Evolutionary conservation across 1,140 invertebrate genomes (phyloP), one percentile per base, ranked within the genome.

Genomic region (Diorhabda carinulata): DNA sequence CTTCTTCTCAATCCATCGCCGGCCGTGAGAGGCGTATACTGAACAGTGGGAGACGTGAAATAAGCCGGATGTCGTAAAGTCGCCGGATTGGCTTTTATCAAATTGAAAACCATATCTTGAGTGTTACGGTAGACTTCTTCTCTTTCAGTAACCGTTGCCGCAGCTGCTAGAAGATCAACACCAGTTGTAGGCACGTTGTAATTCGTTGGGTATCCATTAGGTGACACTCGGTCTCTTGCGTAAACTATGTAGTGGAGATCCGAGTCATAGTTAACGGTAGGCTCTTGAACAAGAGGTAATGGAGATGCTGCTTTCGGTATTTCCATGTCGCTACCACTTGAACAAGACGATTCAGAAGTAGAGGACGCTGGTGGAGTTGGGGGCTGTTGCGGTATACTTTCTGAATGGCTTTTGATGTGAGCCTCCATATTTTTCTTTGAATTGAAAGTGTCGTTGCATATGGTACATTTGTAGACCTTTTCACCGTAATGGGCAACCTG

Each of bases 401-500:
- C 90, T 9, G 92, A 91, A 77, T 95, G 93, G n/a, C 91, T 92
- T 78, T 94, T 94, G 44, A 95, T 94, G 78, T 96, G 94, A 3
- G 89, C 84, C 78, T 95, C 93, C 89, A 96, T 92, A 44, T 89
- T 89, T 77, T 95, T 95, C 79, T 95, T 94, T 3, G 91, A 94
- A 66, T 89, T 92, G 78, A 95, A 95, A 0, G 93, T 95, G 70
- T 92, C 90, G 71, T 94, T 91, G 78, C 93, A 96, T 5, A 95
- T 89, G 0, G 92, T 95, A 79, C 93, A 96, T 76, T 94, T 94
- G 83, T 96, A 96, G 45, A 94, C 93, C 76, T 95, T 94, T 77
- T 95, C 91, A 0, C 93, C 93, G 73, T 92, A 94, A 81, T 96
- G 94, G 66, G 93, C 91, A n/a, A 94, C 92, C 63, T 64, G 63